Base-by-base conservation (phyloP, 2,797 vertebrate species). In the Pangasius djambal region DNA sequence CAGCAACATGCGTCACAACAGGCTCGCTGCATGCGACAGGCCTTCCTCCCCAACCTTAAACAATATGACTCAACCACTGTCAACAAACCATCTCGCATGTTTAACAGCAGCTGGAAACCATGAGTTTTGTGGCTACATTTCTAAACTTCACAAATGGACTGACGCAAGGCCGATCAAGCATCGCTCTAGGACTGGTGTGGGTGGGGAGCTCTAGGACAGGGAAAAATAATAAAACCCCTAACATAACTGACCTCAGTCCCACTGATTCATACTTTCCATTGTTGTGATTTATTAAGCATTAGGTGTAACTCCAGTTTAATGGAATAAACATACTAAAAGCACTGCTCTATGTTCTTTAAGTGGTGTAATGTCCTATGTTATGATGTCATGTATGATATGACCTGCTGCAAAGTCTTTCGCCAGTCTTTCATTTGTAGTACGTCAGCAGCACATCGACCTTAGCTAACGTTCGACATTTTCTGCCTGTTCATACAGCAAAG, bases 1-100 rank as follows among this genome's bases (percentile, higher is more conserved):
- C 95, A 96, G 94, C 88, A 87, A 92, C 92, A 92, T 93, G 94
- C 95, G 94, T 94, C 94, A 93, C 92, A 91, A 93, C 89, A 92
- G 85, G 92, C 82, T 77, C 83, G 69, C 90, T 93, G 92, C 94
- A 93, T 92, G 93, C 25, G 92, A 93, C 92, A 90, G 93, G 90
- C 93, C 92, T 93, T 89, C 92, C 93, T 92, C 92, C 87, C 70
- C 92, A 86, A 83, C 90, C 82, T 92, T 92, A 90, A 91, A 90
- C 94, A 93, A 92, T 92, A 94, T 95, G 94, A 96, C 94, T 95
- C 94, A 95, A 94, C 91, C 92, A 92, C 92, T 93, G 94, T 95
- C 95, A 95, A 93, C 93, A 90, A 90, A 89, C 87, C 91, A 91
- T 95, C 94, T 94, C 92, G 92, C 90, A 88, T 91, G 89, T 92